Evolutionary conservation across 2,113 vertebrate genomes (phyloP), one percentile per base, ranked within the genome.

Genomic region (Crotophaga sulcirostris): DNA sequence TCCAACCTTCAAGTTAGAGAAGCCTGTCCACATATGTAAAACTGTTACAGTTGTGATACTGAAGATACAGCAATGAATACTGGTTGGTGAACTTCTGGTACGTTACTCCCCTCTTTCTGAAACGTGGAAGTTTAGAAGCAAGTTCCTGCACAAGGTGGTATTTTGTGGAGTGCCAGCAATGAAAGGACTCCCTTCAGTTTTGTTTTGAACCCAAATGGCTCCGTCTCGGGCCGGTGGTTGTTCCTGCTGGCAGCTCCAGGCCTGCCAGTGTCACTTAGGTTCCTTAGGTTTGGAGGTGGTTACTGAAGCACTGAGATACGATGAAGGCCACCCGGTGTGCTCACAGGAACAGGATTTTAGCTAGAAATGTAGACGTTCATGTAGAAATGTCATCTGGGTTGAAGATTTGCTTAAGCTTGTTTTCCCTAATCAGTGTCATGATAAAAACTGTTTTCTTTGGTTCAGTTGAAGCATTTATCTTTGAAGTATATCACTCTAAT

Each of bases 231-330:
- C 33, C 20, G n/a, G 11, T 17, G 49, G 17, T 73, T 74, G 15
- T 18, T 70, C 8, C 54, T 56, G 23, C 58, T 66, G 45, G 60
- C 10, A 36, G 42, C 54, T 62, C 24, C 29, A 87, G 75, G 21
- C 23, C 49, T 72, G 20, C n/a, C 31, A 7, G 11, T 6, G 3
- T 20, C 38, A 2, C 40, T 81, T 33, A 11, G 9, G 31, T 15
- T 47, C 0, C 0, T 58, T 62, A 0, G 66, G 8, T 63, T 55
- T 84, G 54, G 44, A 66, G 55, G 4, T 24, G 26, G 11, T 0
- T 4, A 33, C 34, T 24, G 8, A 58, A 34, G 40, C 25, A 17
- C 3, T 75, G 69, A 40, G 69, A 44, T 14, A 4, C 16, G 42
- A 2, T 6, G 28, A 47, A 42, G 45, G 42, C 7, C 1, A 3